Percentiles rank a stretch among this genome's conserved stretches.
Conservation (phyloP, 2,888 invertebrate genomes). For the Rosalia funebris region DNA sequence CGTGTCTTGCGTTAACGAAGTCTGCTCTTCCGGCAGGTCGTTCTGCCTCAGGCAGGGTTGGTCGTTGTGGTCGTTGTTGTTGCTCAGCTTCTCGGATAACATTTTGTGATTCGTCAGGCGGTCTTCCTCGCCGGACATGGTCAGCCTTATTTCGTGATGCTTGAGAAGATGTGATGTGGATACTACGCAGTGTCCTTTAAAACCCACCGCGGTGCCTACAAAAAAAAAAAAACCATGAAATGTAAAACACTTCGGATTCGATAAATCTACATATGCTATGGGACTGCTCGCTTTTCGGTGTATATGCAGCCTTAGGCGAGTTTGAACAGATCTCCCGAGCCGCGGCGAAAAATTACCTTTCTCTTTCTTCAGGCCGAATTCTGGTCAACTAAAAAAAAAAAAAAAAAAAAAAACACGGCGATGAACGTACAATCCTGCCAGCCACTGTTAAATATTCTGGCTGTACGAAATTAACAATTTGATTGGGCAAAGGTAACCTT, state of each 20-base stretch:
- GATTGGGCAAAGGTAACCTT: slow-evolving; percentile 32
- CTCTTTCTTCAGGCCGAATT: not conserved
- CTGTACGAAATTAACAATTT: slow-evolving; percentile 23
- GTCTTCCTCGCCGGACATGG: slow-evolving; percentile 33
- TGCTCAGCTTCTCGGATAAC: slow-evolving; percentile 47
- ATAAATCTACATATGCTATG: not conserved
- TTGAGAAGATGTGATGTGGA: slow-evolving; percentile 24
- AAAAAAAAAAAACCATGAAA: slow-evolving; percentile 14
- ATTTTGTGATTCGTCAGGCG: slow-evolving; percentile 38
- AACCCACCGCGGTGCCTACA: slow-evolving; percentile 21
- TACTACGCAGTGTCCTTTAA: slow-evolving; percentile 11
- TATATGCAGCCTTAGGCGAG: not conserved
- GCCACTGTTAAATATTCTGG: not conserved
- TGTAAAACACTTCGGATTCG: not conserved
- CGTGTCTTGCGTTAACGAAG: slow-evolving; percentile 55
- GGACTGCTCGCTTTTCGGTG: not conserved
- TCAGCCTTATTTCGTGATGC: slow-evolving; percentile 34
- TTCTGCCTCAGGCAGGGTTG: slow-evolving; percentile 48
- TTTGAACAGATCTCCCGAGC: not conserved
- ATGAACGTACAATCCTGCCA: not conserved
- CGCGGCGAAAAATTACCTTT: not conserved
- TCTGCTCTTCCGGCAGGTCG: slow-evolving; percentile 58
- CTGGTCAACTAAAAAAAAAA: not conserved
- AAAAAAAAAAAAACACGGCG: not conserved
- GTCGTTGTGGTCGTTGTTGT: slow-evolving; percentile 58